Base-by-base conservation (phyloP, 1,140 invertebrate species). In the Drosophila serrata region DNA sequence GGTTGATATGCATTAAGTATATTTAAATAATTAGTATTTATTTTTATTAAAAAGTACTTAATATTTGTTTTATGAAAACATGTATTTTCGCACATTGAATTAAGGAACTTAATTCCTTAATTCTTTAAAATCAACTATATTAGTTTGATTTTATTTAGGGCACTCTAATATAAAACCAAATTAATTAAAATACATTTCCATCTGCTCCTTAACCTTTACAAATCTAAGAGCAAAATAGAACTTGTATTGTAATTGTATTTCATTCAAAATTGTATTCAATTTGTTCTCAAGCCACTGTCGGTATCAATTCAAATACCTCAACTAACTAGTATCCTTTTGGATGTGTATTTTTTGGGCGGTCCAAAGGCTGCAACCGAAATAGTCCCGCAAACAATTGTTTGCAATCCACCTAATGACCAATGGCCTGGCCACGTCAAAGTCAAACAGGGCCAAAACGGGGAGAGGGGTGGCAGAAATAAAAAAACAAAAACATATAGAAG, bases 361-460 rank as follows among this genome's bases (percentile, higher is more conserved):
- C 5, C 31, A 7, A 29, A 59, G 24, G 27, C 37, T 60, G 35
- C 8, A 33, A 49, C 40, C 24, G 31, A 29, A 35, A 56, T 43
- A 37, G 40, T 51, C 31, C 49, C 67, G 53, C 82, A 63, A 86
- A 79, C 58, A 65, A 74, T 73, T 77, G 48, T 81, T 72, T 79
- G 68, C 79, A 70, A 68, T 82, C 64, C 43, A 55, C 75, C 69
- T 88, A 86, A 88, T 86, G 84, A 87, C 82, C 82, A 82, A 79
- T 75, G 67, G 75, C 69, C 75, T 59, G 67, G 63, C 80, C 78
- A 75, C 64, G 72, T 78, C 59, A 77, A 75, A 75, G 57, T 51
- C 37, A 72, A 70, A 78, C 76, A 45, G 27, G 72, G 60, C 43
- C 60, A 49, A 35, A 58, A 43, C 15, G n/a, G 24, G 57, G 13